Base-by-base conservation (phyloP, 2,888 invertebrate species). In the Apodemia mormo region DNA sequence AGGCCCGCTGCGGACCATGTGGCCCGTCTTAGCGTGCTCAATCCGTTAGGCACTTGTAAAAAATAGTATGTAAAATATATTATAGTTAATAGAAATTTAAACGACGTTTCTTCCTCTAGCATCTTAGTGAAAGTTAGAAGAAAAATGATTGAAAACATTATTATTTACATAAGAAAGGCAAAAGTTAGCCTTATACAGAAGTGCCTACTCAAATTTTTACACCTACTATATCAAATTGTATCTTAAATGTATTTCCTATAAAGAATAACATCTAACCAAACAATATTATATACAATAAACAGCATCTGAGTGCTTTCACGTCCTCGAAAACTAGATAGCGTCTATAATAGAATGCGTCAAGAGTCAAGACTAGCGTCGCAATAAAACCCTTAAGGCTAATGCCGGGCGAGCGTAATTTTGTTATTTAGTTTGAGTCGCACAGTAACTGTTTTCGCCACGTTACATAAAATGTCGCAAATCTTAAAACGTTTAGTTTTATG, bases 271-370 rank as follows among this genome's bases (percentile, higher is more conserved):
- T n/a, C 52, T 49, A 0, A n/a, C 49, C 49, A 49, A 49, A 49
- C 49, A 49, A 49, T 49, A 49, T 49, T 49, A 14, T 49, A n/a
- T 49, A 49, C 49, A 49, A n/a, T 49, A 49, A 49, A 49, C 49
- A 49, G n/a, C 49, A 49, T 49, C 49, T n/a, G 49, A 49, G 49
- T 49, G 49, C 52, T 52, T 52, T 52, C 52, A n/a, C 52, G 52
- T 52, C n/a, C 52, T 52, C 52, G 52, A 52, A 52, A 52, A 52
- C 52, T 52, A 52, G n/a, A 52, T 52, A 52, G 52, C 52, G 52
- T 52, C 52, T 52, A 52, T 52, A 52, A 52, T 52, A 52, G 52
- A 52, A 52, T 52, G 52, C 52, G 54, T 54, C 54, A 54, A 54
- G 54, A 54, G 54, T n/a, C 54, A 22, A 54, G 22, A 54, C 54